These are phyloP conservation scores for Allygus modestus DNA, from an alignment of 2,888 invertebrate genomes.

Conservation along the genomic window DNA sequence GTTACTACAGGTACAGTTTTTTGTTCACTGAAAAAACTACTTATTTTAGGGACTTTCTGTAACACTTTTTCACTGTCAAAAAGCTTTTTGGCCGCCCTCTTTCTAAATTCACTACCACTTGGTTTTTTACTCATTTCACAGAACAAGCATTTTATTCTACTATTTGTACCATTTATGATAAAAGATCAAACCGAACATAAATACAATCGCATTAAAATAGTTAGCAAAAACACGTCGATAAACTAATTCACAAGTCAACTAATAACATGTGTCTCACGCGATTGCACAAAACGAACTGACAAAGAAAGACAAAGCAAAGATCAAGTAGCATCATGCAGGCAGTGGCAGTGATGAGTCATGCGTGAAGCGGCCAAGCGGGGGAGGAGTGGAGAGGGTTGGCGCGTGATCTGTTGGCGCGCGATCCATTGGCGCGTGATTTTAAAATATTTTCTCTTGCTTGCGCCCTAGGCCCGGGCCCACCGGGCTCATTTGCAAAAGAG, in stretches of 20 bases:
- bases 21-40: conserved; percentile 3
- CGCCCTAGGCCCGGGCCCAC: not conserved
- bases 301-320: conserved; percentile 1
- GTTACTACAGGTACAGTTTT: not conserved
- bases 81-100: conserved; percentile 46
- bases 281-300: conserved; percentile 18
- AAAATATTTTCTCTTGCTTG: not conserved
- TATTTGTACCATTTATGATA: not conserved
- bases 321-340: not conserved
- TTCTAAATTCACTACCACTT: conserved; percentile 50
- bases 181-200: not conserved
- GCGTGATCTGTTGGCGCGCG: not conserved
- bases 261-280: conserved; percentile 31
- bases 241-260: conserved; percentile 15
- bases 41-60: conserved; percentile 36
- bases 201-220: conserved; percentile 23
- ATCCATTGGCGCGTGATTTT: no score
- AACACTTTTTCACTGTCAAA: conserved; percentile 36
- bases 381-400: not conserved
- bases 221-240: conserved; percentile 9
- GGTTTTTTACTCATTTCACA: conserved; percentile 45
- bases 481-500: no score
- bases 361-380: not conserved
- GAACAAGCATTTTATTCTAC: conserved; percentile 20
- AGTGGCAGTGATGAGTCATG: conserved; percentile 19